These are phyloP conservation scores for Tridacna crocea DNA, from an alignment of 2,888 invertebrate genomes.

Conservation along the genomic window DNA sequence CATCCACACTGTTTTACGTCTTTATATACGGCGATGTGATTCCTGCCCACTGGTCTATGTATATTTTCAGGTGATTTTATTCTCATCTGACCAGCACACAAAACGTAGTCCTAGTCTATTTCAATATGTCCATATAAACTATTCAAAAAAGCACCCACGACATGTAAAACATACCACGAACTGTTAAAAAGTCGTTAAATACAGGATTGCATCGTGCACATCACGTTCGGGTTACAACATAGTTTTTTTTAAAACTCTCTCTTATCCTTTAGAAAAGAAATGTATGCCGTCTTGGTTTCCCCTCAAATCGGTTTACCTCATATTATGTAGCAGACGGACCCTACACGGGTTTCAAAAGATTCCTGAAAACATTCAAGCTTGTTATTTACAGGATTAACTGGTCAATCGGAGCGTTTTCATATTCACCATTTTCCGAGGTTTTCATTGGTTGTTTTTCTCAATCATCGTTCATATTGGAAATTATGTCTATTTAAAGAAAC, in stretches of 20 bases:
- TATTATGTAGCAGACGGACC: conserved; percentile 19
- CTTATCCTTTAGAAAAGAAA: too few species aligned
- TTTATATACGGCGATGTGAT: too few species aligned
- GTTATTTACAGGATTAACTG: conserved; percentile 47
- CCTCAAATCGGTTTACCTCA: conserved; percentile 3
- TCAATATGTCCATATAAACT: background rate
- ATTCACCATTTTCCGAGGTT: conserved; percentile 35
- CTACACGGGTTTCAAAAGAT: conserved; percentile 40
- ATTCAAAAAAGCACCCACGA: too few species aligned
- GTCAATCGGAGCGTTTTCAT: conserved; percentile 43
- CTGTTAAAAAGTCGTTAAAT: conserved; percentile 5
- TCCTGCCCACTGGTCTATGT: too few species aligned
- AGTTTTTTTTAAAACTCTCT: too few species aligned
- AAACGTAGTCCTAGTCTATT: too few species aligned
- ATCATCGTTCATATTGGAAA: conserved; percentile 53
- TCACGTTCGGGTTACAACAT: too few species aligned
- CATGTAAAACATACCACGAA: too few species aligned
- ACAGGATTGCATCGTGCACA: background rate
- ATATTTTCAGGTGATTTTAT: too few species aligned
- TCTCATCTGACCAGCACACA: too few species aligned
- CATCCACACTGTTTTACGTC: too few species aligned
- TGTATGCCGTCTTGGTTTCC: too few species aligned
- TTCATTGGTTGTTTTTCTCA: conserved; percentile 50
- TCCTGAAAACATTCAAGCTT: conserved; percentile 42
- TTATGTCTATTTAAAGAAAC: conserved; percentile 54